Evolutionary conservation across 2,797 vertebrate genomes (phyloP), one percentile per base, ranked within the genome.

Genomic region (Siniperca scherzeri): DNA sequence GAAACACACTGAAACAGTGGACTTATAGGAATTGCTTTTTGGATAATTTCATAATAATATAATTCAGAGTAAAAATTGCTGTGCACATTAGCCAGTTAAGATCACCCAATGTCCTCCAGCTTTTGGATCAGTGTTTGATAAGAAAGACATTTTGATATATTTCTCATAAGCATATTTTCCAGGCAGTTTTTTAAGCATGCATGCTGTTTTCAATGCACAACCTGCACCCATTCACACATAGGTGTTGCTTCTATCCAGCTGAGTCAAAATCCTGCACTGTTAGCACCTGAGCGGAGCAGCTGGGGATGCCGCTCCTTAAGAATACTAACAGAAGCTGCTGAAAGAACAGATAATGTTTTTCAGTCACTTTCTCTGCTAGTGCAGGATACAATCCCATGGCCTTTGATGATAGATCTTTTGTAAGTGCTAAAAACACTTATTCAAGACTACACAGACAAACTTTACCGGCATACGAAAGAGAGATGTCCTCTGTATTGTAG

Each of bases 291-390:
- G 44, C 2, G 1, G 4, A 83, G 82, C 74, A 74, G 56, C 30
- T 77, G 70, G 52, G 27, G 62, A 62, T 3, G 33, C 38, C 0
- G 22, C 72, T 81, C 56, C 53, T 67, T 17, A 55, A 59, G 19
- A 52, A 62, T 50, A 27, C 56, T 12, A 22, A 68, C n/a, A 68
- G 48, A 38, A 75, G 70, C 69, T 74, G 64, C 82, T 71, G 55
- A 71, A 57, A 59, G 60, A 73, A 57, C 67, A 70, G 12, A 61
- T 74, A 8, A 30, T 62, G 61, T 74, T 72, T 56, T 38, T 75
- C 33, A 40, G 14, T 64, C 59, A 53, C 56, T 79, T 68, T 60
- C 3, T 4, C 17, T 38, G 38, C 19, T 12, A 57, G 16, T 44
- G 36, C 42, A 48, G 17, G 2, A 50, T n/a, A 40, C 6, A 64